Conservation (phyloP, 2,888 invertebrate species). For the Orthosia incerta region DNA sequence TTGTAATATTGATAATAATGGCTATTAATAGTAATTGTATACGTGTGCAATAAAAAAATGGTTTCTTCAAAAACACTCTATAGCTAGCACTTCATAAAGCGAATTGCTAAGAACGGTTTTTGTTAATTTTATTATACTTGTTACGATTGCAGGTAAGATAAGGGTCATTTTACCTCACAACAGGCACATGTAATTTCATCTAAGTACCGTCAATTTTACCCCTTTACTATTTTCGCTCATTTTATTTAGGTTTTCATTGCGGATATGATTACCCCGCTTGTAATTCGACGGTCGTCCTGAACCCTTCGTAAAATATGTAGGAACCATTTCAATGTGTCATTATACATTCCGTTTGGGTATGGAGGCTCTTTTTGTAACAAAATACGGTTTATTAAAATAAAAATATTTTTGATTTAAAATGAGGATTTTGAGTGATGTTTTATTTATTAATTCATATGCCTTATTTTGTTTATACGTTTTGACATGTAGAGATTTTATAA, state of each 20-base stretch:
- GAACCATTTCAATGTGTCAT: conserved; percentile 66
- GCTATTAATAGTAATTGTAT: no score
- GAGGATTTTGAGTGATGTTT: neutral
- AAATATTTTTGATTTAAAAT: neutral
- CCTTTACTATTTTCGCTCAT: conserved; percentile 53
- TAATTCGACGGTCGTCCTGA: conserved; percentile 60
- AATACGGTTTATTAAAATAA: conserved; percentile 33
- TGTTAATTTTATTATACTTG: conserved; percentile 1
- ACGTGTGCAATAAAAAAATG: neutral
- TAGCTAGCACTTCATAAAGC: neutral
- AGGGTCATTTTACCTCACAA: conserved; percentile 21
- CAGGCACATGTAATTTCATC: conserved; percentile 36
- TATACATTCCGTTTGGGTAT: conserved; percentile 66
- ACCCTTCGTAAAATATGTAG: conserved; percentile 69
- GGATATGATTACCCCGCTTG: conserved; percentile 67
- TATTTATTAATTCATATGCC: neutral
- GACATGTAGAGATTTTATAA: neutral
- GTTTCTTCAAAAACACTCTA: neutral
- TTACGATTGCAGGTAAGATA: conserved; percentile 16
- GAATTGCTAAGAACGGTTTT: neutral
- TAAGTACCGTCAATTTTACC: conserved; percentile 46
- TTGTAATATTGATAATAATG: no score
- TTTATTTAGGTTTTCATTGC: conserved; percentile 63
- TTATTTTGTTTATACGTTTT: neutral
- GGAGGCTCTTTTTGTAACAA: conserved; percentile 32